A percentile compares a stretch with the other conserved stretches of the same genome.
Conservation (phyloP, 2,888 invertebrate genomes). For the Eucera pruinosa region DNA sequence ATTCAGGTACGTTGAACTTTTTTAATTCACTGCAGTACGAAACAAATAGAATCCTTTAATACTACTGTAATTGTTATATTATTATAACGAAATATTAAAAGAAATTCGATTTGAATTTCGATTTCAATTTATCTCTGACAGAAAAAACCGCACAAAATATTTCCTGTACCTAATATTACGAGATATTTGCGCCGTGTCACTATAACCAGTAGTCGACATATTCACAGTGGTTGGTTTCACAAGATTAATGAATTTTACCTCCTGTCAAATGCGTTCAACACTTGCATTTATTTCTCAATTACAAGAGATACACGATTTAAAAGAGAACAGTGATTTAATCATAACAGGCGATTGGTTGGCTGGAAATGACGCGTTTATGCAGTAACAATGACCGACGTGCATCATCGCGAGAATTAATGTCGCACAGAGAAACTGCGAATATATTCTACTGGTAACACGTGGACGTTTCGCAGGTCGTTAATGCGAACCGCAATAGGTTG, state of each 20-base stretch:
- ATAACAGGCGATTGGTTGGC: not conserved
- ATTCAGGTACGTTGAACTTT: no score
- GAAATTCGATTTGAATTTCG: no score
- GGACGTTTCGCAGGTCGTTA: conserved; percentile 39
- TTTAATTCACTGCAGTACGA: no score
- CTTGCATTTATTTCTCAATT: not conserved
- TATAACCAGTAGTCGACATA: not conserved
- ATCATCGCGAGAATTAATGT: conserved; percentile 48
- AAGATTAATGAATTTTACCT: not conserved
- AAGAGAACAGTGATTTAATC: not conserved
- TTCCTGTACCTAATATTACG: no score
- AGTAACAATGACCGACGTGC: not conserved
- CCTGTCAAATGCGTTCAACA: not conserved
- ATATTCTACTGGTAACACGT: conserved; percentile 49
- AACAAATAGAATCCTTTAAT: no score
- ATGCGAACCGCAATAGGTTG: conserved; percentile 42
- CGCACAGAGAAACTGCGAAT: conserved; percentile 44
- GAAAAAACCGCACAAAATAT: no score
- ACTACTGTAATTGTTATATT: no score
- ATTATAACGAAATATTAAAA: no score
- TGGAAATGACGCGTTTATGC: conserved; percentile 13
- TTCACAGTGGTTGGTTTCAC: no score
- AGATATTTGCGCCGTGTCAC: not conserved
- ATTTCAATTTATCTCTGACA: no score
- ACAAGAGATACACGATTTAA: not conserved